These are phyloP conservation scores for Apistogramma diplotaenia DNA, from an alignment of 2,113 vertebrate species.

Conservation along the genomic window DNA sequence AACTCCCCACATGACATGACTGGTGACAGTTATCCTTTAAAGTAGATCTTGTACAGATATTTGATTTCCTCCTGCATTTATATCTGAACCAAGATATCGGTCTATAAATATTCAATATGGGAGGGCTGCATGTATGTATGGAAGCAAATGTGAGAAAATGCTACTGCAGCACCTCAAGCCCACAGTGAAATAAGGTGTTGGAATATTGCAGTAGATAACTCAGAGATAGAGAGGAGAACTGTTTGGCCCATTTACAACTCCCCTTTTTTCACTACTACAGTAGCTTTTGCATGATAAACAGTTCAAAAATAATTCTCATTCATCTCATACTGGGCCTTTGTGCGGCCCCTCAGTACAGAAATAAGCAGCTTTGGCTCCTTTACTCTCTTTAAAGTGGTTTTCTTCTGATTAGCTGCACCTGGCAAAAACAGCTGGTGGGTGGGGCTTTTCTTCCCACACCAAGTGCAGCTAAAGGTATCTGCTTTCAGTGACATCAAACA, in stretches of 20 bases:
- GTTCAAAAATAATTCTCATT: background rate
- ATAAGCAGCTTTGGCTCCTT: background rate
- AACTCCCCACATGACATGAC: background rate
- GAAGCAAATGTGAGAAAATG: background rate
- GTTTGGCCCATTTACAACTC: background rate
- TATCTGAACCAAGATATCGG: background rate
- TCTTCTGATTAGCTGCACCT: background rate
- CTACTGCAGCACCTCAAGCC: background rate
- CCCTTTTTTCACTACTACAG: background rate
- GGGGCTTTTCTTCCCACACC: background rate
- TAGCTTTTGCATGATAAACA: background rate
- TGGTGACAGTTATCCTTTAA: background rate
- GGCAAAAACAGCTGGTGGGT: background rate
- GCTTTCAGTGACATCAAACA: background rate
- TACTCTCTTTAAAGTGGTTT: background rate
- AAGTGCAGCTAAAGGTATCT: background rate
- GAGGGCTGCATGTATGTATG: background rate
- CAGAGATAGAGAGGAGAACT: background rate
- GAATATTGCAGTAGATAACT: background rate
- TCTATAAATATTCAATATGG: background rate
- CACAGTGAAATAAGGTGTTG: background rate
- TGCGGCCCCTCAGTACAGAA: background rate
- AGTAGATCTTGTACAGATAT: background rate
- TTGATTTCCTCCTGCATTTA: background rate
- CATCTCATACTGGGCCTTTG: background rate